These are phyloP conservation scores for Menidia menidia DNA, from an alignment of 2,797 vertebrate genomes.

Conservation along the genomic window DNA sequence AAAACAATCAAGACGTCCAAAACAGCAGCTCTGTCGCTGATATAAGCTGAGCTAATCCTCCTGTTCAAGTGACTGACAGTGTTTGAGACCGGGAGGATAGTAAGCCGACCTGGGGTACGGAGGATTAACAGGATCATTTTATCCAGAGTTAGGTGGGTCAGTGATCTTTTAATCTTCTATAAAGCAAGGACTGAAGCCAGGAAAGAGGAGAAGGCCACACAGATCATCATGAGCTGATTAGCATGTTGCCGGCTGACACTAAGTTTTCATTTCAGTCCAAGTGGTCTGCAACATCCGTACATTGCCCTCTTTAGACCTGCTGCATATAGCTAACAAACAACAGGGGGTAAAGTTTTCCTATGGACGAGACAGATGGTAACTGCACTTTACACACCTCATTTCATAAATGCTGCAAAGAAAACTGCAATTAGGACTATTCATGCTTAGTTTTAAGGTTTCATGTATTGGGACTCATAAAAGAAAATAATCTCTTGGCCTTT, in stretches of 20 bases:
- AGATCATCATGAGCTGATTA: slow-evolving; percentile 69
- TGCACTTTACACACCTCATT: neutral
- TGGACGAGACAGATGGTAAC: neutral
- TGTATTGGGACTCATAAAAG: neutral
- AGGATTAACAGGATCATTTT: slow-evolving; percentile 63
- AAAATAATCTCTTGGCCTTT: neutral
- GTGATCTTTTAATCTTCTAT: slow-evolving; percentile 66
- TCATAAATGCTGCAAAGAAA: neutral
- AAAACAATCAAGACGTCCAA: slow-evolving; percentile 24
- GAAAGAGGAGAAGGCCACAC: slow-evolving; percentile 73
- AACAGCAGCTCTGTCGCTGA: neutral
- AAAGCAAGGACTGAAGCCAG: slow-evolving; percentile 44
- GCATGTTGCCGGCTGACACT: slow-evolving; percentile 56
- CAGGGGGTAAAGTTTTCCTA: neutral
- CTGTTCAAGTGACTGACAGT: slow-evolving; percentile 37
- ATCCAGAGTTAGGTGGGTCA: slow-evolving; percentile 45
- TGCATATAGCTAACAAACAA: slow-evolving; percentile 25
- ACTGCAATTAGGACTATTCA: neutral
- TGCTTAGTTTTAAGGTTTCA: neutral
- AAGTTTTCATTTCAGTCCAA: slow-evolving; percentile 64
- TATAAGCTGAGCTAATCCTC: slow-evolving; percentile 19
- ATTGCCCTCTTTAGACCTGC: slow-evolving; percentile 19
- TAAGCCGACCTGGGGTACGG: slow-evolving; percentile 23
- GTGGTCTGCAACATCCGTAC: slow-evolving; percentile 26
- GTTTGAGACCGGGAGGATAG: slow-evolving; percentile 14